Conservation (phyloP, 2,113 vertebrate genomes). For the Ariopsis seemanni region DNA sequence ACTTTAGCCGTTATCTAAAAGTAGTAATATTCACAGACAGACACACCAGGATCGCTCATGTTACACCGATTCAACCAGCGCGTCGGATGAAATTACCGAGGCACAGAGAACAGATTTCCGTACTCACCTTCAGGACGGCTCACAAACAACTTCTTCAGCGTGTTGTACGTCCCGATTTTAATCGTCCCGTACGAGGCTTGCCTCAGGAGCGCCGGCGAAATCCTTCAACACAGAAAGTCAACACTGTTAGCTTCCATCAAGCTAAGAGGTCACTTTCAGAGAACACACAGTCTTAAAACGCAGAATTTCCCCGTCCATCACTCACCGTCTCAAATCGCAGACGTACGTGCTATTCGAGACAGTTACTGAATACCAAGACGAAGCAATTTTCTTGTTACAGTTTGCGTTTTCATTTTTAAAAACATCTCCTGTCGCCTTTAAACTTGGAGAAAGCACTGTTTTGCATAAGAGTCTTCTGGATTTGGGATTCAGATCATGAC, state of each 20-base stretch:
- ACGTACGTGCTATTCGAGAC: neutral
- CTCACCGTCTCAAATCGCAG: neutral
- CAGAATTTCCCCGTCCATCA: no score
- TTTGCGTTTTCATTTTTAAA: neutral
- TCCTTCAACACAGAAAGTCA: constrained; percentile 68
- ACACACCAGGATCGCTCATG: neutral
- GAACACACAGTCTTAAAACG: no score
- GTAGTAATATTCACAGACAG: neutral
- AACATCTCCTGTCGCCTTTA: no score
- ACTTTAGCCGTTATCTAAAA: neutral
- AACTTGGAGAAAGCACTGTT: no score
- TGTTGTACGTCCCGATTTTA: constrained; percentile 97
- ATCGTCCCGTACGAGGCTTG: constrained; percentile 97
- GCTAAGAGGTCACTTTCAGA: no score
- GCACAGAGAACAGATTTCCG: neutral
- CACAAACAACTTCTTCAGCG: constrained; percentile 90
- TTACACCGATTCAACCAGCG: neutral
- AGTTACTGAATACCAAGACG: no score
- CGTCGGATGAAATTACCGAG: neutral
- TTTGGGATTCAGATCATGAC: neutral
- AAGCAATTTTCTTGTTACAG: neutral
- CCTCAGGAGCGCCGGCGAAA: constrained; percentile 87
- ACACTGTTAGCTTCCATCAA: no score
- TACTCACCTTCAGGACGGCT: constrained; percentile 86
- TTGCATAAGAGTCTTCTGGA: neutral